Evolutionary conservation across 1,140 invertebrate genomes (phyloP).

Genomic region (Trissolcus basalis): DNA sequence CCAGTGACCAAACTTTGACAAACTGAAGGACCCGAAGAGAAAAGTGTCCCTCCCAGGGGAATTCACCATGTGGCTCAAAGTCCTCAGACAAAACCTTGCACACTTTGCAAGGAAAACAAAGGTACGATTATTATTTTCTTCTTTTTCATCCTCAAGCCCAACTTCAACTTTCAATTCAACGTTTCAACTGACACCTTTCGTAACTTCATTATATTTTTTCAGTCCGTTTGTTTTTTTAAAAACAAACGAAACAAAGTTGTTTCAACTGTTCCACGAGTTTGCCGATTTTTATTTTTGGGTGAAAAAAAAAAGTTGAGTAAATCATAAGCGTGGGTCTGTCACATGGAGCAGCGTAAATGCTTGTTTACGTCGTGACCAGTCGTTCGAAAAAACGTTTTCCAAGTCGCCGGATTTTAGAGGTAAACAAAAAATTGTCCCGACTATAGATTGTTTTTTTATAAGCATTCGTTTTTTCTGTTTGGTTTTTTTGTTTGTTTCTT

Average conservation of each 20-base stretch:
- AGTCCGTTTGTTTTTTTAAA: no score
- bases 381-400: conserved; percentile 14
- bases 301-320: background rate
- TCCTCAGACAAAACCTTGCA: conserved; percentile 70
- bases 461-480: no score
- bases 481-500: no score
- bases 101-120: conserved; percentile 69
- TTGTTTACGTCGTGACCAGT: conserved; percentile 15
- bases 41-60: conserved; percentile 20
- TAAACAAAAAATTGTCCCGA: conserved; percentile 3
- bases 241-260: no score
- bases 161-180: no score
- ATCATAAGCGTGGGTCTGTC: no score
- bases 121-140: conserved; percentile 64
- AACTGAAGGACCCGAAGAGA: conserved; percentile 25
- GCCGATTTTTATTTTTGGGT: background rate
- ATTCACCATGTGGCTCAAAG: conserved; percentile 71
- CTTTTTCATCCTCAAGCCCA: no score
- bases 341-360: no score
- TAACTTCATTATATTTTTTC: no score
- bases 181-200: no score
- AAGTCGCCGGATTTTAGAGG: conserved; percentile 8
- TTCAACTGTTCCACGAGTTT: no score
- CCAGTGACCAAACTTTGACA: conserved; percentile 41
- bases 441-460: no score